Base-by-base conservation (phyloP, 2,113 vertebrate genomes). In the Salvator merianae region DNA sequence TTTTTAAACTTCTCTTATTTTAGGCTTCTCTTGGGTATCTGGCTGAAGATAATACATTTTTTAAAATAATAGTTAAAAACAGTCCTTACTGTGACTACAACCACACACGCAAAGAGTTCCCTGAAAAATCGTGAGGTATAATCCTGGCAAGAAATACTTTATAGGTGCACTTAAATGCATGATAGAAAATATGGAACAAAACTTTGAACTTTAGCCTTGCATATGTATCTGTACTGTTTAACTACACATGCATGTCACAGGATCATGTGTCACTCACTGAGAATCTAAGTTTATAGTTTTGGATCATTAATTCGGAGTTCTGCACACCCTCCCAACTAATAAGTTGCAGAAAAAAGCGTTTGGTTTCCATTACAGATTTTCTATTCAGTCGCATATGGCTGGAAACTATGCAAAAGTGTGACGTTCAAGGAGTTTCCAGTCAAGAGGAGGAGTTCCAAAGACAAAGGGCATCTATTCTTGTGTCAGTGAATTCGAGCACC, bases 321-420 rank as follows among this genome's bases (percentile, higher is more conserved):
- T 62, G 84, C 47, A 77, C 65, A 86, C 4, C 71, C 38, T 68
- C 28, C 28, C 83, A 86, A 82, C 36, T 59, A 26, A 28, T 84
- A 86, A 85, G 65, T 66, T 73, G 77, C 86, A 89, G 72, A 89
- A 91, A 82, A 84, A 88, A 87, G 79, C 82, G 68, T 24, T 80
- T 89, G 87, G 88, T 80, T 92, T 93, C 84, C 70, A 88, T 79
- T 89, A 81, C 77, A 91, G 81, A 65, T 78, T 92, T 65, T 80
- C 81, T 83, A 90, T 70, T 89, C 83, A 92, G 86, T n/a, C 81
- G 77, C 22, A 63, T 65, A 88, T 81, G 81, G 85, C 34, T 83
- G 83, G 82, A 90, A 92, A 91, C 68, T 85, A 88, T 72, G 65
- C 63, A 88, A 90, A 78, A 87, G 83, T 62, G 75, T 87, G 76